Evolutionary conservation across 1,140 invertebrate genomes (phyloP).

Genomic region (Tyrophagus putrescentiae): DNA sequence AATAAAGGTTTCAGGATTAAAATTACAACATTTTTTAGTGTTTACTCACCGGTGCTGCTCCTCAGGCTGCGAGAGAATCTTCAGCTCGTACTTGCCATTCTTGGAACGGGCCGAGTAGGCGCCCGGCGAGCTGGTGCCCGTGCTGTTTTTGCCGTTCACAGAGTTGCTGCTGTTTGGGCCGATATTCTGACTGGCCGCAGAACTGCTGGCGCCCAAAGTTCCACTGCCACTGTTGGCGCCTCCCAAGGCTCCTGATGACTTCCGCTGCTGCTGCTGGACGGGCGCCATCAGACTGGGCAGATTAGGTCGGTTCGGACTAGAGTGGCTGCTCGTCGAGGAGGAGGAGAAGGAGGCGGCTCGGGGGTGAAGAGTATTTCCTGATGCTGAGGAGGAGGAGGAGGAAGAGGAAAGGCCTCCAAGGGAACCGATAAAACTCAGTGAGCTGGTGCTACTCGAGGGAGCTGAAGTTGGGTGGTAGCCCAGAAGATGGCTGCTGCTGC

Average conservation of each 20-base stretch:
- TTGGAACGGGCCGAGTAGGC: constrained; percentile 18
- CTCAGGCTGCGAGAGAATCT: constrained; percentile 79
- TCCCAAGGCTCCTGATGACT: background rate
- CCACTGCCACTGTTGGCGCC: background rate
- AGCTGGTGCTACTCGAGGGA: too few relatives aligned
- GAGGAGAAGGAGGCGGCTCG: too few relatives aligned
- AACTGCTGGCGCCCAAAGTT: too few relatives aligned
- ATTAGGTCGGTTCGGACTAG: background rate
- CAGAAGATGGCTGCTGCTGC: background rate
- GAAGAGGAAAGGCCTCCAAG: too few relatives aligned
- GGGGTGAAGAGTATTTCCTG: background rate
- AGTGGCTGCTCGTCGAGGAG: too few relatives aligned
- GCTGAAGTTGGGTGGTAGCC: too few relatives aligned
- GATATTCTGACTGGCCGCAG: background rate
- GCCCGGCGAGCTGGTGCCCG: constrained; percentile 1
- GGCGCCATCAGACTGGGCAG: background rate
- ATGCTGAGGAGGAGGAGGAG: too few relatives aligned
- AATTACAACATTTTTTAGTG: background rate
- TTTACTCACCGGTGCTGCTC: constrained; percentile 58
- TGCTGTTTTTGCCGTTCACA: too few relatives aligned
- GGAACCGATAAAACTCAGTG: too few relatives aligned
- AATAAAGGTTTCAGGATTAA: background rate
- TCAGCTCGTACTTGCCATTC: constrained; percentile 51
- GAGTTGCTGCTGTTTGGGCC: background rate
- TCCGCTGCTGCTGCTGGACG: background rate